phyloP scores from a whole-genome alignment of 1,140 invertebrate species.

The Drosophila ambigua region DNA sequence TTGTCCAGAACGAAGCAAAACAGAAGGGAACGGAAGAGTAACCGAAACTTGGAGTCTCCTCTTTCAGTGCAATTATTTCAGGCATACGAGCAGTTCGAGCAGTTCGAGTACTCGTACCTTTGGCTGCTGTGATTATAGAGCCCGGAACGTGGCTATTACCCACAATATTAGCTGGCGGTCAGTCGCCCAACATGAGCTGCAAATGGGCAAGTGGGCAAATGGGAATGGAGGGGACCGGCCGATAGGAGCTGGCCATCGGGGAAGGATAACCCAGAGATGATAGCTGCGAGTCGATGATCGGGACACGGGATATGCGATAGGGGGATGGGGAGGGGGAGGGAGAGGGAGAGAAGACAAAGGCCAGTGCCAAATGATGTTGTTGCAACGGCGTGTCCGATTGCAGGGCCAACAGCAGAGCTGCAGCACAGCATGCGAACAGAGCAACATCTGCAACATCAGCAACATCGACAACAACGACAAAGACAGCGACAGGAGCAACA shows the following conservation, averaged over 20 bases:
- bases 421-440: not conserved
- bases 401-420: constrained; percentile 30
- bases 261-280: no score
- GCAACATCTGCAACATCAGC: constrained; percentile 6
- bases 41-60: not conserved
- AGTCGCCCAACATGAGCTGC: constrained; percentile 44
- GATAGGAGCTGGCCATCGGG: not conserved
- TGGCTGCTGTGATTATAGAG: constrained; percentile 53
- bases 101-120: no score
- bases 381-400: constrained; percentile 58
- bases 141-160: constrained; percentile 73
- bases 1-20: constrained; percentile 43
- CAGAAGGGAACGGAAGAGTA: not conserved
- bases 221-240: not conserved
- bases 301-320: not conserved
- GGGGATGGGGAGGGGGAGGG: not conserved
- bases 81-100: constrained; percentile 6
- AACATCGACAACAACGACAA: constrained; percentile 18
- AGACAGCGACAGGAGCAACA: constrained; percentile 39
- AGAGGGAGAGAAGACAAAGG: constrained; percentile 10
- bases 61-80: constrained; percentile 49
- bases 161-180: constrained; percentile 64
- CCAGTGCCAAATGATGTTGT: constrained; percentile 35
- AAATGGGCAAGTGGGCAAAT: constrained; percentile 45
- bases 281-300: not conserved